These are phyloP conservation scores for Sinohyriopsis cumingii DNA, from an alignment of 2,888 invertebrate genomes.

Conservation along the genomic window DNA sequence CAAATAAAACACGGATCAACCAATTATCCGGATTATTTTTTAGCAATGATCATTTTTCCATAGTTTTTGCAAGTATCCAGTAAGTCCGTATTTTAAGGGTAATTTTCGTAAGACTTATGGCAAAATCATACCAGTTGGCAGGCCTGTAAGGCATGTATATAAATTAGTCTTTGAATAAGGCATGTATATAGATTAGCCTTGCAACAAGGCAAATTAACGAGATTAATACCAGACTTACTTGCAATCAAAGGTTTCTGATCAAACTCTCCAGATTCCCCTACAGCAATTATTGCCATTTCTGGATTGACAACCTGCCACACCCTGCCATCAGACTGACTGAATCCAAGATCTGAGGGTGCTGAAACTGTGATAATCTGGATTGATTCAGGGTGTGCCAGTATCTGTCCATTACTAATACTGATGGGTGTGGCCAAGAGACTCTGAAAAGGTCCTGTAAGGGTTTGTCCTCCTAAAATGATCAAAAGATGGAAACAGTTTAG, in stretches of 20 bases:
- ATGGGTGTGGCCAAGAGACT: slow-evolving; percentile 56
- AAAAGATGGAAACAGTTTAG: too few species aligned
- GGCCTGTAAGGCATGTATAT: too few species aligned
- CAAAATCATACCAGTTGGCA: too few species aligned
- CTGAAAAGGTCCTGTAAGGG: slow-evolving; percentile 45
- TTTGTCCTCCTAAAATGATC: neutral
- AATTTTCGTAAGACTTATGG: too few species aligned
- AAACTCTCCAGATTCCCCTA: slow-evolving; percentile 36
- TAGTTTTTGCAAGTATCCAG: too few species aligned
- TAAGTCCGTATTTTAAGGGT: too few species aligned
- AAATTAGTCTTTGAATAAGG: too few species aligned
- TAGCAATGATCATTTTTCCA: too few species aligned
- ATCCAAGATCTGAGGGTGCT: slow-evolving; percentile 47
- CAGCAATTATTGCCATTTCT: slow-evolving; percentile 59
- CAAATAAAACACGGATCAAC: too few species aligned
- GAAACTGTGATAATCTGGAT: slow-evolving; percentile 63
- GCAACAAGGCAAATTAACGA: too few species aligned
- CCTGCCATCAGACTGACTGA: slow-evolving; percentile 40
- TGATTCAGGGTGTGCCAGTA: slow-evolving; percentile 43
- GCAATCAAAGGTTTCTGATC: slow-evolving; percentile 23
- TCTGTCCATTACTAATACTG: slow-evolving; percentile 36
- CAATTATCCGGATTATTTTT: too few species aligned
- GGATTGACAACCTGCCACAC: slow-evolving; percentile 61
- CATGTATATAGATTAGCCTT: too few species aligned
- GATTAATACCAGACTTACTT: slow-evolving; percentile 2